phyloP scores from a whole-genome alignment of 2,797 vertebrate species.

The Synaphobranchus kaupii region DNA sequence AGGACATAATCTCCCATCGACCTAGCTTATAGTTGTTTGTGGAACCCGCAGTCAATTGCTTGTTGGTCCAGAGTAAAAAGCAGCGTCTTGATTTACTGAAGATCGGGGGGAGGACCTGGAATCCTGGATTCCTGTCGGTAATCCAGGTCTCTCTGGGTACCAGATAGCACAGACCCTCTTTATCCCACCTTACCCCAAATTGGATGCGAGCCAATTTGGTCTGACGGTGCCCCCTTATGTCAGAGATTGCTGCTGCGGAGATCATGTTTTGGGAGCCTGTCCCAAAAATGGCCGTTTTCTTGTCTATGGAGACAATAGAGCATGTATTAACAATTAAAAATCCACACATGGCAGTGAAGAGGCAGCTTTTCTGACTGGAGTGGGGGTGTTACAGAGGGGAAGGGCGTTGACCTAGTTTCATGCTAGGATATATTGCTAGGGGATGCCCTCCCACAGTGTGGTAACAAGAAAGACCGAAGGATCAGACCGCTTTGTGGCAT shows the following conservation, averaged over 20 bases:
- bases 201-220: slow-evolving; percentile 35
- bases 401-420: slow-evolving; percentile 54
- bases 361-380: slow-evolving; percentile 2
- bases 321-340: slow-evolving; percentile 33
- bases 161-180: slow-evolving; percentile 40
- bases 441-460: slow-evolving; percentile 46
- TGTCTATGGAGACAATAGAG: slow-evolving; percentile 1
- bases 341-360: background rate
- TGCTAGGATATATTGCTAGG: slow-evolving; percentile 53
- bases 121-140: slow-evolving; percentile 18
- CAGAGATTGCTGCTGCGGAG: slow-evolving; percentile 26
- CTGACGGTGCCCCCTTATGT: slow-evolving; percentile 29
- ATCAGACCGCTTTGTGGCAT: slow-evolving; percentile 30
- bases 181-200: slow-evolving; percentile 27
- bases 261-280: background rate
- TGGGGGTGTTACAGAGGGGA: slow-evolving; percentile 35
- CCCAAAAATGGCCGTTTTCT: background rate
- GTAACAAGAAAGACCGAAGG: slow-evolving; percentile 40
- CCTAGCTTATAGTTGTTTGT: slow-evolving; percentile 27
- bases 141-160: slow-evolving; percentile 28
- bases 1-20: slow-evolving; percentile 33
- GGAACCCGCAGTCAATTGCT: background rate
- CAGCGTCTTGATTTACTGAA: slow-evolving; percentile 37
- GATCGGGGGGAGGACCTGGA: slow-evolving; percentile 28
- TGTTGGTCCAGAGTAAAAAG: slow-evolving; percentile 10